Base-by-base conservation (phyloP, 2,888 invertebrate genomes). In the Hydrotaea cyrtoneurina region DNA sequence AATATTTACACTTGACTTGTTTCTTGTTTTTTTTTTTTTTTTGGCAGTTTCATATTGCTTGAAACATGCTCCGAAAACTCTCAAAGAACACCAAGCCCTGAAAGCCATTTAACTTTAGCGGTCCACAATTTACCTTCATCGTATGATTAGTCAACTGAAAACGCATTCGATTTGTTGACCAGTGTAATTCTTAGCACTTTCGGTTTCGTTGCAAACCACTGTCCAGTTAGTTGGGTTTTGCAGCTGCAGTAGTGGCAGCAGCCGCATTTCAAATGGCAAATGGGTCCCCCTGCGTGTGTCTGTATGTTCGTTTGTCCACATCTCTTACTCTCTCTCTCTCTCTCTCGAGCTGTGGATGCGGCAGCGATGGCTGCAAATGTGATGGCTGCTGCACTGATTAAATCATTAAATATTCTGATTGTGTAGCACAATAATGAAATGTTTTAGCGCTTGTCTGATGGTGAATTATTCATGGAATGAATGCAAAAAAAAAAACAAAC, bases 361-460 rank as follows among this genome's bases (percentile, higher is more conserved):
- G 66, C 55, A n/a, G n/a, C 73, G 83, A 79, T 82, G 69, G 83
- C 79, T 82, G 80, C 79, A 83, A 86, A 87, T 86, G 86, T 86
- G 87, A 85, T 85, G 86, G 83, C 85, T 85, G 85, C 82, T 85
- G 85, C 85, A 84, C 87, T 86, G 87, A 86, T 86, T 90, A 90
- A 91, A 90, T 90, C 90, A 91, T 90, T 90, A 91, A 90, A 91
- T 91, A 91, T 91, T 90, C 90, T 88, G 90, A 91, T 91, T 90
- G 91, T 91, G 91, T 90, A 90, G 91, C 90, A 89, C 89, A 90
- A 91, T 91, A 91, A 91, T 90, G 91, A 91, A 91, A 91, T 91
- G 90, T 90, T 90, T 91, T 90, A 90, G 88, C 91, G 91, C 90
- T 91, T 90, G 90, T 90, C 90, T 91, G 91, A 91, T 91, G 90